Conservation (phyloP, 2,113 vertebrate genomes). For the Leptobrachium ailaonicum region DNA sequence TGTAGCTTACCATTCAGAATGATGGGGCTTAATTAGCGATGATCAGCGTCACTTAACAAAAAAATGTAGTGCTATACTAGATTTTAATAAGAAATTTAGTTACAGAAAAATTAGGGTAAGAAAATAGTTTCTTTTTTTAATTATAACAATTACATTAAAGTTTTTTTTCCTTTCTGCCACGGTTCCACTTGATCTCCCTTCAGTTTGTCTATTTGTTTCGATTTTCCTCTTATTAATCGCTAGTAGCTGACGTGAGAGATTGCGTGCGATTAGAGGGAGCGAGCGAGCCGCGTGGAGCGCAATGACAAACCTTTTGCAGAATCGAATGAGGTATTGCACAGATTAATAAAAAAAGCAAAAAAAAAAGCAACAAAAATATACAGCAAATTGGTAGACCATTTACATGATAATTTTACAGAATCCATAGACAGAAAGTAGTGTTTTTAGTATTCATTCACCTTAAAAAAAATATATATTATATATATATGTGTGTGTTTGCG, state of each 20-base stretch:
- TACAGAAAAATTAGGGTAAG: constrained; percentile 89
- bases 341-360: constrained; percentile 80
- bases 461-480: constrained; percentile 80
- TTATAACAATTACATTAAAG: constrained; percentile 78
- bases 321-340: constrained; percentile 99
- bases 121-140: constrained; percentile 90
- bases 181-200: constrained; percentile 77
- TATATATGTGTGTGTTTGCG: constrained; percentile 55
- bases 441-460: constrained; percentile 86
- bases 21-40: constrained; percentile 79
- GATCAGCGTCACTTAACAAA: constrained; percentile 79
- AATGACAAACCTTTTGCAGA: constrained; percentile 81
- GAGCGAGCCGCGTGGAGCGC: constrained; percentile 75
- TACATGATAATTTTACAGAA: constrained; percentile 91
- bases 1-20: constrained; percentile 73
- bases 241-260: constrained; percentile 76
- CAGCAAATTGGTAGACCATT: constrained; percentile 92
- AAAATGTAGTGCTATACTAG: constrained; percentile 87
- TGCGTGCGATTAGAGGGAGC: constrained; percentile 79
- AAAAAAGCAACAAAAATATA: constrained; percentile 96
- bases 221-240: constrained; percentile 67
- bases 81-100: constrained; percentile 87
- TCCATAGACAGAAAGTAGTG: constrained; percentile 85
- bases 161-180: constrained; percentile 67
- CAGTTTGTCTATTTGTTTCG: constrained; percentile 66